Conservation (phyloP, 2,797 vertebrate species). For the Pseudopleuronectes americanus region DNA sequence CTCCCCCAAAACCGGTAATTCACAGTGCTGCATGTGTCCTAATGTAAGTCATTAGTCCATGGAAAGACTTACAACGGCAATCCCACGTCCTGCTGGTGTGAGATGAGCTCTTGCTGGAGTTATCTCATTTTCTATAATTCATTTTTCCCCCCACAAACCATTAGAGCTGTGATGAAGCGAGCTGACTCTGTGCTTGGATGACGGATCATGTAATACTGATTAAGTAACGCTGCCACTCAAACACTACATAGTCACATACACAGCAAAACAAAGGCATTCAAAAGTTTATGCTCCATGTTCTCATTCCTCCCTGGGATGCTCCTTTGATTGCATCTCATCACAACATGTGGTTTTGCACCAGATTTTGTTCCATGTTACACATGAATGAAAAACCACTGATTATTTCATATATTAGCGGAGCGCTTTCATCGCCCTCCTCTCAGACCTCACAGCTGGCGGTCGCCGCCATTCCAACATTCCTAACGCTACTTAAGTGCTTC, state of each 20-base stretch:
- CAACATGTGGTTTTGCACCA: conserved; percentile 68
- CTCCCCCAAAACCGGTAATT: conserved; percentile 38
- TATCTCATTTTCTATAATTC: conserved; percentile 52
- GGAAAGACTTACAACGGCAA: conserved; percentile 60
- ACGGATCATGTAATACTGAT: conserved; percentile 28
- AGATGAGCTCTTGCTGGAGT: conserved; percentile 34
- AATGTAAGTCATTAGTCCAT: conserved; percentile 61
- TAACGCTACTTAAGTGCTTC: conserved; percentile 63
- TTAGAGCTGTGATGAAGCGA: conserved; percentile 46
- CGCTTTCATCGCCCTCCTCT: conserved; percentile 59
- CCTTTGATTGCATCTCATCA: conserved; percentile 63
- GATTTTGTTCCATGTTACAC: conserved; percentile 66
- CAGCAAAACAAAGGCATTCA: conserved; percentile 47
- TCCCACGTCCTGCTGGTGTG: conserved; percentile 44
- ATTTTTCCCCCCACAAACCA: conserved; percentile 47
- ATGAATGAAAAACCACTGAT: conserved; percentile 65
- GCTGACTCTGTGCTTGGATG: conserved; percentile 34
- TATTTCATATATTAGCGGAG: conserved; percentile 67
- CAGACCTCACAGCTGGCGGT: conserved; percentile 69
- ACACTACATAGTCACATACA: conserved; percentile 28
- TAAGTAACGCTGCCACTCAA: conserved; percentile 44
- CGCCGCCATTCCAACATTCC: conserved; percentile 62
- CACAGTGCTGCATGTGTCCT: conserved; percentile 49
- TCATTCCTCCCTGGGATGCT: conserved; percentile 54
- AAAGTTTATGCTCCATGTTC: conserved; percentile 45